These are phyloP conservation scores for Pholis gunnellus DNA, from an alignment of 2,113 vertebrate species.

Conservation along the genomic window DNA sequence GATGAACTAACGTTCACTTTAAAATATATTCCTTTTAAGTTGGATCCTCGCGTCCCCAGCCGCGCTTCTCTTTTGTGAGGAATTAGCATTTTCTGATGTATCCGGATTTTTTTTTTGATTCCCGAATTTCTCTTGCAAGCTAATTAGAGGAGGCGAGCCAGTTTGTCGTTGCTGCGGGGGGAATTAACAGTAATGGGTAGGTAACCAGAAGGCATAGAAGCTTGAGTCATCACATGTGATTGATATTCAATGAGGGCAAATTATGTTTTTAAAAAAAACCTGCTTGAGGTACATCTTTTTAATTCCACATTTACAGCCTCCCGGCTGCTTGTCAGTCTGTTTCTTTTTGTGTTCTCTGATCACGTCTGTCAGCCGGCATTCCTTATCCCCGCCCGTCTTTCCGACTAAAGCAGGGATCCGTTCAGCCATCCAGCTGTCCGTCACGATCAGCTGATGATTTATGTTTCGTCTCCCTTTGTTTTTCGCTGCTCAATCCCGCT, in stretches of 20 bases:
- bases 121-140: constrained; percentile 52
- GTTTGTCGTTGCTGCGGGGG: constrained; percentile 58
- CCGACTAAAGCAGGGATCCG: neutral
- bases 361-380: neutral
- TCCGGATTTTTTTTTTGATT: constrained; percentile 44
- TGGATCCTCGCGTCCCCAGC: constrained; percentile 20
- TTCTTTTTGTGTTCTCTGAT: constrained; percentile 11
- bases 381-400: neutral
- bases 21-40: constrained; percentile 43
- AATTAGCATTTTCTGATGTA: constrained; percentile 65
- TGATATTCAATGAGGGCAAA: constrained; percentile 58
- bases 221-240: constrained; percentile 53
- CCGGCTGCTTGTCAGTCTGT: constrained; percentile 9
- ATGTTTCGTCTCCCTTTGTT: constrained; percentile 7
- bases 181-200: constrained; percentile 47
- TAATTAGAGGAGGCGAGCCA: constrained; percentile 49
- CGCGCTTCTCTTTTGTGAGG: constrained; percentile 6
- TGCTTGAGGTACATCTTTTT: constrained; percentile 28
- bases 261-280: constrained; percentile 31
- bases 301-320: constrained; percentile 26
- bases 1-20: constrained; percentile 36
- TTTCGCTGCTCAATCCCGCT: constrained; percentile 6
- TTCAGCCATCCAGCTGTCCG: constrained; percentile 6
- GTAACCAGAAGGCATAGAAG: constrained; percentile 48
- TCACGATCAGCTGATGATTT: constrained; percentile 32